These are phyloP conservation scores for Orchesella flavescens DNA, from an alignment of 2,888 invertebrate species.

Conservation along the genomic window DNA sequence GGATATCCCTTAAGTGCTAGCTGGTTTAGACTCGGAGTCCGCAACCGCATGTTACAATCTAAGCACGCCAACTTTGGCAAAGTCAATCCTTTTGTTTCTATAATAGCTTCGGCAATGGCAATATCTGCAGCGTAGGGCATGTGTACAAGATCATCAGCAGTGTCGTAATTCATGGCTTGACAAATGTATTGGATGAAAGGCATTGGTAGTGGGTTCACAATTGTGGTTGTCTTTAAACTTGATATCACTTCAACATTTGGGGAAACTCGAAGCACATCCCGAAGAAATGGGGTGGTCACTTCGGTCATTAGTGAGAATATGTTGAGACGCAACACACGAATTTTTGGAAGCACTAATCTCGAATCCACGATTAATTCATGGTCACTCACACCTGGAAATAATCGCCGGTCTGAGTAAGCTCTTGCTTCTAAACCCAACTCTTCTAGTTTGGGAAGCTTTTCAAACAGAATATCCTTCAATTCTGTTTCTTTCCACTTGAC, in stretches of 20 bases:
- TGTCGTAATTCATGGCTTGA: slow-evolving; percentile 65
- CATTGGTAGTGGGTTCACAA: slow-evolving; percentile 66
- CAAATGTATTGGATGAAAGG: slow-evolving; percentile 68
- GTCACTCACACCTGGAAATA: slow-evolving; percentile 57
- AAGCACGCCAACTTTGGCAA: slow-evolving; percentile 57
- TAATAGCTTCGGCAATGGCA: slow-evolving; percentile 64
- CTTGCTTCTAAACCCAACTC: slow-evolving; percentile 65
- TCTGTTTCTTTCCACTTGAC: slow-evolving; percentile 65
- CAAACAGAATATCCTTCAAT: slow-evolving; percentile 61
- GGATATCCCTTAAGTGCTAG: slow-evolving; percentile 57
- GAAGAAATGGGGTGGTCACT: slow-evolving; percentile 63
- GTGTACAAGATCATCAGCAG: slow-evolving; percentile 66
- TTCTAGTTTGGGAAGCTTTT: slow-evolving; percentile 64
- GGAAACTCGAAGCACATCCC: slow-evolving; percentile 63
- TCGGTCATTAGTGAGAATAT: slow-evolving; percentile 67
- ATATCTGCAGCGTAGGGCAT: slow-evolving; percentile 66
- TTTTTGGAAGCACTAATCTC: slow-evolving; percentile 60
- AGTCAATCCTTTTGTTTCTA: slow-evolving; percentile 60
- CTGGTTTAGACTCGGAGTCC: slow-evolving; percentile 50
- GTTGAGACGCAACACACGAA: slow-evolving; percentile 62
- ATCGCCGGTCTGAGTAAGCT: slow-evolving; percentile 62
- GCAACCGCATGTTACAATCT: slow-evolving; percentile 64
- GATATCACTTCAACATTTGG: slow-evolving; percentile 66
- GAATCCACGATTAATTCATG: slow-evolving; percentile 12
- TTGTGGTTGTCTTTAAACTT: slow-evolving; percentile 56